A percentile compares a stretch with the other conserved stretches of the same genome.
Evolutionary conservation across 37 sponge, comb jelly and placozoan species (phyloP).

Genomic region (Agelas oroides): DNA sequence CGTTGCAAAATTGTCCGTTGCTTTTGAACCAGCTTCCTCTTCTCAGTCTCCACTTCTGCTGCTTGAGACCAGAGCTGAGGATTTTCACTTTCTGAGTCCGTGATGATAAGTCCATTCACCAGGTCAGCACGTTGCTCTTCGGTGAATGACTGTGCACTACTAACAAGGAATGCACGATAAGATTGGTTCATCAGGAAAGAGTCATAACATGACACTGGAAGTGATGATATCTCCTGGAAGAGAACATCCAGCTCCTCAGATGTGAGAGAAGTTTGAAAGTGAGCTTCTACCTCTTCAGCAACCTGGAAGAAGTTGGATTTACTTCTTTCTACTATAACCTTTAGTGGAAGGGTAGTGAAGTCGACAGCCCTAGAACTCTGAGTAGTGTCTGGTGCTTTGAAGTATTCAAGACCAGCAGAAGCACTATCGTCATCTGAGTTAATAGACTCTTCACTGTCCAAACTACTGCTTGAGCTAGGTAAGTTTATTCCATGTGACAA

Average conservation of each 20-base stretch:
- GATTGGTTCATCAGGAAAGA: slow-evolving; percentile 4
- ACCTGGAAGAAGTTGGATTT: too few relatives aligned
- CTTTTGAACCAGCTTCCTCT: neutral
- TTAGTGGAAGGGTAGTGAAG: too few relatives aligned
- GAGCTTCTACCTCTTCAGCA: too few relatives aligned
- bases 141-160: neutral
- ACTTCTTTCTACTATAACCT: too few relatives aligned
- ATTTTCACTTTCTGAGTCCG: slow-evolving; percentile 37
- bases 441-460: too few relatives aligned
- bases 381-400: too few relatives aligned
- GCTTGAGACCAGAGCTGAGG: slow-evolving; percentile 16
- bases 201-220: neutral
- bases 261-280: too few relatives aligned
- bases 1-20: slow-evolving; percentile 15
- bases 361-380: too few relatives aligned
- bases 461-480: slow-evolving; percentile 5
- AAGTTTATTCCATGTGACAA: slow-evolving; percentile 1
- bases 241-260: too few relatives aligned
- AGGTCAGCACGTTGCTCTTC: neutral
- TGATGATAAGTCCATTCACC: slow-evolving; percentile 23
- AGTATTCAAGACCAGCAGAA: too few relatives aligned
- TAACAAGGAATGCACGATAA: slow-evolving; percentile 4
- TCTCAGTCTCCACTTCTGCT: neutral
- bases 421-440: too few relatives aligned
- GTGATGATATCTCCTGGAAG: too few relatives aligned